These are phyloP conservation scores for Plebejus anna DNA, from an alignment of 2,888 invertebrate genomes.

Conservation along the genomic window DNA sequence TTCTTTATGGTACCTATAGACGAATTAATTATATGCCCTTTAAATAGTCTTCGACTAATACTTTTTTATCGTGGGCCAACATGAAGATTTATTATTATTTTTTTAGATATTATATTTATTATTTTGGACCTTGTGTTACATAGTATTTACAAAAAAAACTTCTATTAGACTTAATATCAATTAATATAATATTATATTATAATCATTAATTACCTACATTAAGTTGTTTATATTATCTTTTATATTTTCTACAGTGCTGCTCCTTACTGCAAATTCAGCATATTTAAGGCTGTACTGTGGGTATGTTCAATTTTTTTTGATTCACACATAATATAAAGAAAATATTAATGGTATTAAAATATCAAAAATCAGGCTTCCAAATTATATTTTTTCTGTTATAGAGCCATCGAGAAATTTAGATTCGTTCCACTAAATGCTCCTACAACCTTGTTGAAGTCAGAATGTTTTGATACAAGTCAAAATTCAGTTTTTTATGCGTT, in stretches of 20 bases:
- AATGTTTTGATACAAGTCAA: slow-evolving; percentile 51
- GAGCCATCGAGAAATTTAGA: slow-evolving; percentile 50
- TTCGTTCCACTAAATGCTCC: slow-evolving; percentile 49
- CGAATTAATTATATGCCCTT: too few relatives aligned
- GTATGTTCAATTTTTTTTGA: slow-evolving; percentile 9
- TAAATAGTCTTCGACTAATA: too few relatives aligned
- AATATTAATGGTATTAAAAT: neutral
- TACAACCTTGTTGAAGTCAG: slow-evolving; percentile 42
- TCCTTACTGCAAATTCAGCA: slow-evolving; percentile 23
- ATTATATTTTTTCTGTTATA: slow-evolving; percentile 39
- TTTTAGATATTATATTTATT: too few relatives aligned
- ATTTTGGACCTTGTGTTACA: too few relatives aligned
- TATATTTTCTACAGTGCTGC: slow-evolving; percentile 12
- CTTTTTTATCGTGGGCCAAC: too few relatives aligned
- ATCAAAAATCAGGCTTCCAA: neutral
- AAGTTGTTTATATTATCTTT: neutral
- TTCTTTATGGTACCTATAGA: too few relatives aligned
- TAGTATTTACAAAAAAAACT: too few relatives aligned
- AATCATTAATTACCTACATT: neutral
- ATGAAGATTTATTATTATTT: too few relatives aligned
- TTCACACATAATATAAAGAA: neutral
- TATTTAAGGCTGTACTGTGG: slow-evolving; percentile 30
- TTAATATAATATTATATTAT: neutral
- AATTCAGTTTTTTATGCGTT: slow-evolving; percentile 65
- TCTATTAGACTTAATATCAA: too few relatives aligned